Base-by-base conservation (phyloP, 2,797 vertebrate genomes). In the Garrulus glandarius region DNA sequence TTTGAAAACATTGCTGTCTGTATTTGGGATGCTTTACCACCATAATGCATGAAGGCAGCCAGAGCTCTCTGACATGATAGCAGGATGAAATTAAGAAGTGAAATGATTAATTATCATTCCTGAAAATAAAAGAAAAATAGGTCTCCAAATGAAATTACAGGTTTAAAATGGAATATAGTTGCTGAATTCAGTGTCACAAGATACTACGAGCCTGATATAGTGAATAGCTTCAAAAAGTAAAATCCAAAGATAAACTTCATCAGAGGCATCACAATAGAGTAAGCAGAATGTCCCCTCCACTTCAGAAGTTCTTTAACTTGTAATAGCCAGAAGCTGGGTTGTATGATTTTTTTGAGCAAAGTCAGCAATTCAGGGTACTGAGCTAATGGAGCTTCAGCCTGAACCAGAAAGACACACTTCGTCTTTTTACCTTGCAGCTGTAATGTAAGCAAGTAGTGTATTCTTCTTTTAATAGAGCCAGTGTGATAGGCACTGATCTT, bases 201-300 rank as follows among this genome's bases (percentile, higher is more conserved):
- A 37, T 22, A 41, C 3, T 57, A 13, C 3, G 20, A 36, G 21
- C 8, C 11, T 1, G 0, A 39, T 9, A 29, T 0, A 59, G 26
- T 22, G 50, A 86, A 53, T 41, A 37, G 4, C 41, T 84, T 57
- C 32, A 57, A 72, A 70, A 74, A 60, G 4, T 27, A 64, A 64
- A 87, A 89, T 71, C 9, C 56, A 41, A 84, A 77, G 3, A 63
- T 17, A 37, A 86, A 2, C 4, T 41, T 78, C 9, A 22, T 53
- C 43, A 64, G 13, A 46, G 21, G 4, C 24, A 56, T 53, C 8
- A 2, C 1, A 60, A 53, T 6, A 27, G 9, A 46, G 14, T 5
- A 20, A 32, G 15, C 9, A 89, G 53, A 55, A 41, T 7, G 3
- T 9, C 34, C 60, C 34, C 18, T 49, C 12, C 19, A 19, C 9